Percentiles rank a stretch among this genome's conserved stretches.
These are phyloP conservation scores for Miniopterus natalensis DNA, from an alignment of 2,113 vertebrate species.

Conservation along the genomic window DNA sequence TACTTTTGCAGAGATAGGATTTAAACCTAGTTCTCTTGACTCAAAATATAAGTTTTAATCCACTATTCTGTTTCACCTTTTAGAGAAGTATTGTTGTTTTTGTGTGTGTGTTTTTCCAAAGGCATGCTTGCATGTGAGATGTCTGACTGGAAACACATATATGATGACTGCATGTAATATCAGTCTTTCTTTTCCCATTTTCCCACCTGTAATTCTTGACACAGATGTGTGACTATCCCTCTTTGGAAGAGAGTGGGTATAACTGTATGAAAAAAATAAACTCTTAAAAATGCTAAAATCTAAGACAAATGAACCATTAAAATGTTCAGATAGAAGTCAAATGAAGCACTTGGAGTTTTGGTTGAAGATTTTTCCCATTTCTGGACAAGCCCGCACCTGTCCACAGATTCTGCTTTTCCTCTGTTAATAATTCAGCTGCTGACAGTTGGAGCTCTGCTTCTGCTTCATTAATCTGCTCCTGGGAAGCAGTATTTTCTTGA, in stretches of 20 bases:
- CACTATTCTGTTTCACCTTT: background rate
- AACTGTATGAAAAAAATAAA: background rate
- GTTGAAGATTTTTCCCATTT: constrained; percentile 48
- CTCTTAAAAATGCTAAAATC: constrained; percentile 57
- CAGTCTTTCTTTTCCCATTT: background rate
- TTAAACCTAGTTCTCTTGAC: background rate
- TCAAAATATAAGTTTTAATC: background rate
- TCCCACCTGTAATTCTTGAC: background rate
- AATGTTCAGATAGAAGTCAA: constrained; percentile 55
- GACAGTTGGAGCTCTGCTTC: constrained; percentile 76
- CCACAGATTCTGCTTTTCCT: constrained; percentile 50
- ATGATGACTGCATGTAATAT: background rate
- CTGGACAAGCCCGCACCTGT: constrained; percentile 61
- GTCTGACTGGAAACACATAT: background rate
- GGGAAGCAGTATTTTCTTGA: constrained; percentile 80
- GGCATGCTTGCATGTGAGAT: background rate
- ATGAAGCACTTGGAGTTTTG: constrained; percentile 16
- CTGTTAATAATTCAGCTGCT: constrained; percentile 75
- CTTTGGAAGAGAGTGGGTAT: background rate
- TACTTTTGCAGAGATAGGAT: background rate
- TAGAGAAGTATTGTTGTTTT: background rate
- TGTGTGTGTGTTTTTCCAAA: background rate
- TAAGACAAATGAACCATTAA: constrained; percentile 49
- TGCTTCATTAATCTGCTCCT: constrained; percentile 81
- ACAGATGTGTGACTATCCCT: background rate